Percentiles rank a stretch among this genome's conserved stretches.
Evolutionary conservation across 2,797 vertebrate genomes (phyloP).

Genomic region (Melanotaenia boesemani): DNA sequence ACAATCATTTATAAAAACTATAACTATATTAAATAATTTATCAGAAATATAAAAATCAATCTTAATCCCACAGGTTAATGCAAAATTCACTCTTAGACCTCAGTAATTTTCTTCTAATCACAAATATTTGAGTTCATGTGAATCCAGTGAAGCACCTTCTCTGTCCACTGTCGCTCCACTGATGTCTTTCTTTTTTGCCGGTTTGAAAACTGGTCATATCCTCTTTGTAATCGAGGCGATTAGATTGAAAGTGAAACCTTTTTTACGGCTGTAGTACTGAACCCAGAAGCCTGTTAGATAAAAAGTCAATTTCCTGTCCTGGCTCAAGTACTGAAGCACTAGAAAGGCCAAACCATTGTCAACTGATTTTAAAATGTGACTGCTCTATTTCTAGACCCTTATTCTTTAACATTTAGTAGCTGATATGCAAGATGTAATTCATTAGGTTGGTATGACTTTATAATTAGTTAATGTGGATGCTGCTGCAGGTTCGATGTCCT

Average conservation of each 20-base stretch:
- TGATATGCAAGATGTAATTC: not conserved
- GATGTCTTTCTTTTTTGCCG: not conserved
- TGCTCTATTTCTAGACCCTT: not conserved
- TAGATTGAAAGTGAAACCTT: constrained; percentile 1
- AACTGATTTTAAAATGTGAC: constrained; percentile 26
- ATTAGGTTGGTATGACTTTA: not conserved
- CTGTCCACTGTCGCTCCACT: not conserved
- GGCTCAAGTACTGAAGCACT: constrained; percentile 9
- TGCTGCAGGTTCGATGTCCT: too few species aligned
- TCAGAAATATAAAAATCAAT: too few species aligned
- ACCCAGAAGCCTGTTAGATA: not conserved
- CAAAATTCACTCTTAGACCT: too few species aligned
- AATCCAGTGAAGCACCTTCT: too few species aligned
- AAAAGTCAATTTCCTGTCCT: constrained; percentile 40
- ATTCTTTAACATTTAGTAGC: not conserved
- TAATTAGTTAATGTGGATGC: too few species aligned
- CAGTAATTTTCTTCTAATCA: too few species aligned
- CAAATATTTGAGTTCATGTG: too few species aligned
- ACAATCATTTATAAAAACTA: too few species aligned
- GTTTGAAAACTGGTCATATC: constrained; percentile 2
- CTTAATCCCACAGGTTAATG: too few species aligned
- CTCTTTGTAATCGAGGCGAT: constrained; percentile 1
- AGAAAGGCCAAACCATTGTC: constrained; percentile 34
- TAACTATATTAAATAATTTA: too few species aligned
- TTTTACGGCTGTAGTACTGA: not conserved